Evolutionary conservation across 2,888 invertebrate genomes (phyloP), one percentile per base, ranked within the genome.

Genomic region (Eristalis pertinax): DNA sequence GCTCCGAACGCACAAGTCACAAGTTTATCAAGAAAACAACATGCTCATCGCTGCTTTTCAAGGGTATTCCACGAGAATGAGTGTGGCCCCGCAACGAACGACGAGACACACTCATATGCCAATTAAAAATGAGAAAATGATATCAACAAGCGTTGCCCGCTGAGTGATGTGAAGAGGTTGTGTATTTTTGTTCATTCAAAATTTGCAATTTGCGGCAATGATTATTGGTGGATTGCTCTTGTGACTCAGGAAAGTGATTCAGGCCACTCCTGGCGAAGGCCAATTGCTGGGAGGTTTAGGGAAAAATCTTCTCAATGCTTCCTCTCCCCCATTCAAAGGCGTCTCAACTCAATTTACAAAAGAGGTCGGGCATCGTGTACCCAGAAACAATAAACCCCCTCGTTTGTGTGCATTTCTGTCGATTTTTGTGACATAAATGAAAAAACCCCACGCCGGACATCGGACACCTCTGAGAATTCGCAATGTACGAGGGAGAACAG

Each of bases 11-110:
- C 41, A 60, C 15, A 78, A 65, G 70, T 67, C 72, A 67, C 60
- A 73, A 79, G 79, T 79, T 79, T 79, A 79, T 73, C 43, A 73
- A 67, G 64, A 65, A 79, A 50, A 60, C 32, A 67, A 62, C 35
- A 72, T 26, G 35, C 60, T 32, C 60, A 67, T 73, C 67, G 19
- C n/a, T 65, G 19, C n/a, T 65, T 72, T 79, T 79, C 79, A 79
- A 79, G 73, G 72, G 72, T 79, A 58, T 60, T 32, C 67, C 65
- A 72, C 65, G 58, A 65, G 74, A 8, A 50, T 50, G 19, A 50
- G 50, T 50, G 50, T 50, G 19, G 50, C 26, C 24, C 60, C 26
- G 41, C 41, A 38, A 60, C 38, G 60, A 8, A 4, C 38, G 26
- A 15, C 32, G 4, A 19, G 32, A 32, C 32, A 32, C 29, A 43